phyloP scores from a whole-genome alignment of 2,797 vertebrate genomes.

The Acanthurus lineatus region DNA sequence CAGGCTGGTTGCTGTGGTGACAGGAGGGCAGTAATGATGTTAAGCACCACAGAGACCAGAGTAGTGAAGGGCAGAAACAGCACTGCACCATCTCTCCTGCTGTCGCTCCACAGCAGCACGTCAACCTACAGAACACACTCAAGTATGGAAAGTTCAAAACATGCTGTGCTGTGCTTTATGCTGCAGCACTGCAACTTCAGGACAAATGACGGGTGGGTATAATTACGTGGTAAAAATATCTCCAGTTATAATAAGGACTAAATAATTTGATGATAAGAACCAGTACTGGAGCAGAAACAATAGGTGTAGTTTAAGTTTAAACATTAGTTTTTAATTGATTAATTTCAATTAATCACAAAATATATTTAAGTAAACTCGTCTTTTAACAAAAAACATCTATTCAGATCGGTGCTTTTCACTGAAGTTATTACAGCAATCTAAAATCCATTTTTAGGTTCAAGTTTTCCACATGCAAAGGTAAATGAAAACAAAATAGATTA shows the following conservation, averaged over 20 bases:
- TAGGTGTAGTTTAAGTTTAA: not conserved
- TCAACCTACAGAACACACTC: constrained; percentile 27
- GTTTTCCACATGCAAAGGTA: no score
- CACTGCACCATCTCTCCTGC: constrained; percentile 65
- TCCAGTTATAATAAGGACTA: not conserved
- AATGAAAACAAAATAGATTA: not conserved
- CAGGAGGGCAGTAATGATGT: constrained; percentile 74
- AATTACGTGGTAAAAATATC: not conserved
- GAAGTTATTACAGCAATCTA: no score
- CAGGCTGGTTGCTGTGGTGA: constrained; percentile 80
- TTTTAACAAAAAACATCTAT: not conserved
- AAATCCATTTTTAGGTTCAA: no score
- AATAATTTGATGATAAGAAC: not conserved
- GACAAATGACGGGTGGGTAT: constrained; percentile 1
- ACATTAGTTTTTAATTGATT: not conserved
- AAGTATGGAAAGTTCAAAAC: constrained; percentile 41
- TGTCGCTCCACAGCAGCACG: constrained; percentile 21
- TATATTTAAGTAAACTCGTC: not conserved
- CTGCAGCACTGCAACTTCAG: constrained; percentile 41
- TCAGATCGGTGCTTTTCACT: no score
- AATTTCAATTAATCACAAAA: not conserved
- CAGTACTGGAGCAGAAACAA: not conserved
- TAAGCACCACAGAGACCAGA: constrained; percentile 71
- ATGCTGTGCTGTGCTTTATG: constrained; percentile 9
- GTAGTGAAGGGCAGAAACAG: constrained; percentile 66